phyloP scores from a whole-genome alignment of 2,797 vertebrate species.

The Microctenopoma lineatum region DNA sequence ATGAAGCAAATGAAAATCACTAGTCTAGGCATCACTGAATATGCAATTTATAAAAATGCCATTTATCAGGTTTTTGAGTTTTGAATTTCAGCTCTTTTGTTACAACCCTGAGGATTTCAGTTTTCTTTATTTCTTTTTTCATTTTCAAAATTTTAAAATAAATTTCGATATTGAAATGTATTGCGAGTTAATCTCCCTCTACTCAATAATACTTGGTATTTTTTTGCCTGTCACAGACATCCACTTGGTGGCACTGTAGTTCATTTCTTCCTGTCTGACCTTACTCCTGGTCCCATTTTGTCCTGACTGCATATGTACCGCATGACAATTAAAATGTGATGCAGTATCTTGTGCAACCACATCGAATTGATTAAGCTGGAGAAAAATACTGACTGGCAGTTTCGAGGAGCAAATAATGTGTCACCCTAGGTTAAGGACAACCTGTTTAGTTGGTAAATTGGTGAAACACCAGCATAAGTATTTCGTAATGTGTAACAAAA shows the following conservation, averaged over 20 bases:
- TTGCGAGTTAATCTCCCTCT: background rate
- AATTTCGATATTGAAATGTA: slow-evolving; percentile 34
- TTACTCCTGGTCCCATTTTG: slow-evolving; percentile 42
- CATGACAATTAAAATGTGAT: slow-evolving; percentile 27
- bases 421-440: background rate
- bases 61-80: background rate
- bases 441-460: background rate
- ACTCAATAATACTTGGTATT: background rate
- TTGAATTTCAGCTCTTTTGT: background rate
- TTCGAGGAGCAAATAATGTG: background rate
- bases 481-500: background rate
- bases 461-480: background rate
- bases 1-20: slow-evolving; percentile 27
- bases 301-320: slow-evolving; percentile 37
- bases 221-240: rapidly evolving
- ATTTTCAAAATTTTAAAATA: slow-evolving; percentile 57
- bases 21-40: slow-evolving; percentile 20
- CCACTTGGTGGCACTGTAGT: slow-evolving; percentile 61
- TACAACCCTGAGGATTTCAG: background rate
- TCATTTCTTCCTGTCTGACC: slow-evolving; percentile 46
- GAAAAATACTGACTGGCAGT: background rate
- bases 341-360: background rate
- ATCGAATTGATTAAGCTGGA: background rate
- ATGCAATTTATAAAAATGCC: slow-evolving; percentile 18
- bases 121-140: background rate